Evolutionary conservation across 2,113 vertebrate species (phyloP), one percentile per base, ranked within the genome.

Genomic region (Scomber japonicus): DNA sequence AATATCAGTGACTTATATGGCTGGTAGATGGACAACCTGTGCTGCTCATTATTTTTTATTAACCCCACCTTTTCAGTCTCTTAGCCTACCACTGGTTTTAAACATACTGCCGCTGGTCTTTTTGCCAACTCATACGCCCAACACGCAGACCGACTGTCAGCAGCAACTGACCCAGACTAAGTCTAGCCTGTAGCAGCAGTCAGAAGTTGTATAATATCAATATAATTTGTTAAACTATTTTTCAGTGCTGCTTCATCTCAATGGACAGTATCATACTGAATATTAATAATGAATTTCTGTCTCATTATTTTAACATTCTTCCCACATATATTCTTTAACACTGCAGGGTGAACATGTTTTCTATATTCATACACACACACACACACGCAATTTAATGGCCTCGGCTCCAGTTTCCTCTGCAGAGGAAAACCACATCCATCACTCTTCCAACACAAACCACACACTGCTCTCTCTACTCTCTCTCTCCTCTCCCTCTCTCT

Each of bases 381-480:
- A 13, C 30, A 61, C 61, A 59, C 50, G 19, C 35, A 16, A 40
- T 74, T 69, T 86, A 90, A 89, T 89, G 86, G 78, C 67, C 72
- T 80, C 27, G 2, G 79, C 75, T 92, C 68, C 82, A 75, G 84
- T 90, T 91, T 88, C 74, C 83, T 59, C 85, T 91, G 88, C 82
- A 88, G 86, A 91, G 80, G 81, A 82, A 92, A 93, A 88, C 92
- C 90, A 93, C 88, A 91, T 92, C 89, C 89, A 92, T 90, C 90
- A 90, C 71, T 76, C 54, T 49, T 72, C 78, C 76, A 83, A 64
- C 71, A 73, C 62, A 88, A 91, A 91, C 88, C 86, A 74, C 84
- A 91, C 82, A 55, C 78, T 78, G 57, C 84, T 83, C 61, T 71
- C 71, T 80, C 65, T 40, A 2, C 80, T 80, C 59, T 21, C 49